Conservation (phyloP, 2,888 invertebrate species). For the Macrophya annulata region DNA sequence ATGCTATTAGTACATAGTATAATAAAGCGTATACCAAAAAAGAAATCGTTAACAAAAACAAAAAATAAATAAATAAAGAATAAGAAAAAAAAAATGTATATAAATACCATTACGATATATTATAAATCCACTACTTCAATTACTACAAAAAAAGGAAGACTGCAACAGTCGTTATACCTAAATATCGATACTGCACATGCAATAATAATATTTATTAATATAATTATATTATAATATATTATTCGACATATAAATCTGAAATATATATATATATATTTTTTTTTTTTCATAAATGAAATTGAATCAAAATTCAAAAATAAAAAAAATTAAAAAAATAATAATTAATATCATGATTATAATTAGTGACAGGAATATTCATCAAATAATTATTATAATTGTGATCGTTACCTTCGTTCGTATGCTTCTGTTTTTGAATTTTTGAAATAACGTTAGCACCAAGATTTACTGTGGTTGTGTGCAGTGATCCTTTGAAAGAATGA, state of each 20-base stretch:
- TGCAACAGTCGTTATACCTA: too few relatives aligned
- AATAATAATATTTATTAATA: too few relatives aligned
- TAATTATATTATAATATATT: too few relatives aligned
- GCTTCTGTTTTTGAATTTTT: slow-evolving; percentile 29
- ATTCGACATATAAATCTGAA: too few relatives aligned
- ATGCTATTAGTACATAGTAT: neutral
- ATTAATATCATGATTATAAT: neutral
- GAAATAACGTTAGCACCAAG: slow-evolving; percentile 61
- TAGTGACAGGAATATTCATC: neutral
- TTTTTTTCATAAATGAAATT: too few relatives aligned
- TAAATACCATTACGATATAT: neutral
- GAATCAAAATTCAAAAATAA: neutral
- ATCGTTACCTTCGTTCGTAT: slow-evolving; percentile 55
- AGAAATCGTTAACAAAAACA: too few relatives aligned
- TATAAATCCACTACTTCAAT: slow-evolving; percentile 8
- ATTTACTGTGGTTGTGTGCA: slow-evolving; percentile 71
- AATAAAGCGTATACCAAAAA: neutral
- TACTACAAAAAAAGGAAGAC: neutral
- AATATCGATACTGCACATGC: too few relatives aligned
- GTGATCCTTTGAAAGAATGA: slow-evolving; percentile 61
- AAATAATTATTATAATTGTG: slow-evolving; percentile 2
- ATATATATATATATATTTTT: too few relatives aligned
- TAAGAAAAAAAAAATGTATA: neutral
- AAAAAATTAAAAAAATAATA: neutral
- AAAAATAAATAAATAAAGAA: too few relatives aligned